Evolutionary conservation across 2,797 vertebrate species (phyloP), one percentile per base, ranked within the genome.

Genomic region (Girardinus metallicus): DNA sequence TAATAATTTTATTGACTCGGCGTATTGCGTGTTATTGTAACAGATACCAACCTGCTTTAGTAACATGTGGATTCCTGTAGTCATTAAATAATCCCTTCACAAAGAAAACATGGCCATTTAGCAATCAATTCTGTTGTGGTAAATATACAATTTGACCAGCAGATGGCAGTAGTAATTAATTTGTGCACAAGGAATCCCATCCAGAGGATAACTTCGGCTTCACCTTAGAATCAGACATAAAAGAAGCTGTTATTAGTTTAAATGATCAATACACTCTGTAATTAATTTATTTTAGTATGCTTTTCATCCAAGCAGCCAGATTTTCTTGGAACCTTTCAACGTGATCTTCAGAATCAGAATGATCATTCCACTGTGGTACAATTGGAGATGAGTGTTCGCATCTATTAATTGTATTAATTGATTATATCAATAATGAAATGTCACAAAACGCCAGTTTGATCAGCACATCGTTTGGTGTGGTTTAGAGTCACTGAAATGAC

Each of bases 121-220:
- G 8, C 1, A 2, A 39, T 75, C 10, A 18, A 34, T 15, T 7
- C 23, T 21, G 15, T 46, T 76, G 29, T 71, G 29, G 82, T 80
- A 81, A 46, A 82, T 84, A 16, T 75, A 29, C n/a, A 72, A 21
- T 2, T 29, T 85, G 75, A 79, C 89, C 92, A 85, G 64, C 74
- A 91, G 93, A 34, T 89, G 91, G 92, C 89, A 90, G 90, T 84
- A 91, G 77, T 53, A 84, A 43, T 57, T 34, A 34, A 3, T 31
- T 5, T 80, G 53, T 1, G 5, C 64, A 66, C 31, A 78, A 41
- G 34, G 39, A 68, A 12, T 44, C 47, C 0, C n/a, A 36, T 74
- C 4, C 31, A 34, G 36, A 34, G 31, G 1, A 21, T 3, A 39
- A 72, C 1, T 0, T 5, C 6, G 36, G 26, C 18, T 34, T 68